Evolutionary conservation across 2,113 vertebrate genomes (phyloP).

Genomic region (Nettapus auritus): DNA sequence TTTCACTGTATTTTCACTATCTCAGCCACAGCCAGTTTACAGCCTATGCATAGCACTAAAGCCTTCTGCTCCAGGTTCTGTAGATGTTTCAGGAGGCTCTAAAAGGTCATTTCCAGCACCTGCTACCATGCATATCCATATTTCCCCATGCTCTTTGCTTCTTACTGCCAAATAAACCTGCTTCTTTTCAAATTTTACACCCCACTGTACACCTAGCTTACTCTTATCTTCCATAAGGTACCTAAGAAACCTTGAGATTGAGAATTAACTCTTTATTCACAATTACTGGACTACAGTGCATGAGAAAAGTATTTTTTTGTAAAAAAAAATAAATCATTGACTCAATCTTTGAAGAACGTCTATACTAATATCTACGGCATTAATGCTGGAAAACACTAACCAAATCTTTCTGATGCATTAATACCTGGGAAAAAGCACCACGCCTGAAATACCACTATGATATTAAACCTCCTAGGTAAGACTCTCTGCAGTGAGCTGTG

Average conservation of each 20-base stretch:
- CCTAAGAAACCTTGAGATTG: neutral
- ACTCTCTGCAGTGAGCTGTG: neutral
- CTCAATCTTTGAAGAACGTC: neutral
- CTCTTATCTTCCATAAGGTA: neutral
- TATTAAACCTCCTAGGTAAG: neutral
- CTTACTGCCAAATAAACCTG: neutral
- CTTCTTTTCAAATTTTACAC: neutral
- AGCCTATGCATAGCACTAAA: neutral
- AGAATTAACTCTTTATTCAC: neutral
- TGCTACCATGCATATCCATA: neutral
- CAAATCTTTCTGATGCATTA: neutral
- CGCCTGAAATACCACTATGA: neutral
- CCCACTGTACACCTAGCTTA: neutral
- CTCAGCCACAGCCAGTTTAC: neutral
- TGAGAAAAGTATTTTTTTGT: neutral
- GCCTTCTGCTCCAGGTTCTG: neutral
- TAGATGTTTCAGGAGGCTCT: neutral
- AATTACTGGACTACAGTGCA: neutral
- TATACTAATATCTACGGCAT: neutral
- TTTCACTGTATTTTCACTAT: neutral
- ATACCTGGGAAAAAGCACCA: neutral
- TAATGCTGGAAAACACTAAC: neutral
- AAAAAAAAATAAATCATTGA: neutral
- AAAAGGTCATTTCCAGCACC: neutral
- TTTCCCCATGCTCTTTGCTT: neutral